Base-by-base conservation (phyloP, 2,797 vertebrate species). In the Cyprinodon diabolis region DNA sequence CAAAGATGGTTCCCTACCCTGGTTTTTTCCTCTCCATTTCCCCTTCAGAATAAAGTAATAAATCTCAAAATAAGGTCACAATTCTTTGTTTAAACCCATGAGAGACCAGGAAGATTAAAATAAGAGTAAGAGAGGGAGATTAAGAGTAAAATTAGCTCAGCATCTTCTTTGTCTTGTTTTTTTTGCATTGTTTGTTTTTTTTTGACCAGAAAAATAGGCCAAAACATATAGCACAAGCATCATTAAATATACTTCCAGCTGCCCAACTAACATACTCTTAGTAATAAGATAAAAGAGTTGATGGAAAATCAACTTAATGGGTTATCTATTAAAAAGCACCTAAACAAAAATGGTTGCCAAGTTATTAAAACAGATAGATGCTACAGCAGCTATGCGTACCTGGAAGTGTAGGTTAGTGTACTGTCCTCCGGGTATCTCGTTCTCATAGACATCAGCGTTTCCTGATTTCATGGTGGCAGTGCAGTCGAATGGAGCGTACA, bases 401-500 rank as follows among this genome's bases (percentile, higher is more conserved):
- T 96, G 95, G 89, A 96, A 96, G 92, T 99, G 98, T 37, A 99
- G 96, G 96, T 99, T 99, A 89, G 98, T 98, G 92, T 99, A 99
- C 86, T 99, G 98, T 37, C 98, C 98, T 0, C 98, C 98, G 0
- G 98, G 98, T 85, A 99, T 99, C 95, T 99, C 98, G 17, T 98
- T 99, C 95, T 99, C 97, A 3, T 98, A 99, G 25, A 99, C 97
- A 0, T 99, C 98, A 0, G 97, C 95, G 60, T 99, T 99, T 71
- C 98, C 98, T 0, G 97, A 97, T 78, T 98, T 99, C 97, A 99
- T 99, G 92, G 98, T 99, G 90, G 98, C 97, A 0, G 98, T 99
- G 94, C 98, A 99, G 95, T 99, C 98, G 40, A 99, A 99, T 0
- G 97, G 94, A 3, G 98, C 95, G 1, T 99, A 99, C 57, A 98